Evolutionary conservation across 2,888 invertebrate genomes (phyloP), one percentile per base, ranked within the genome.

Genomic region (Mechanitis messenoides): DNA sequence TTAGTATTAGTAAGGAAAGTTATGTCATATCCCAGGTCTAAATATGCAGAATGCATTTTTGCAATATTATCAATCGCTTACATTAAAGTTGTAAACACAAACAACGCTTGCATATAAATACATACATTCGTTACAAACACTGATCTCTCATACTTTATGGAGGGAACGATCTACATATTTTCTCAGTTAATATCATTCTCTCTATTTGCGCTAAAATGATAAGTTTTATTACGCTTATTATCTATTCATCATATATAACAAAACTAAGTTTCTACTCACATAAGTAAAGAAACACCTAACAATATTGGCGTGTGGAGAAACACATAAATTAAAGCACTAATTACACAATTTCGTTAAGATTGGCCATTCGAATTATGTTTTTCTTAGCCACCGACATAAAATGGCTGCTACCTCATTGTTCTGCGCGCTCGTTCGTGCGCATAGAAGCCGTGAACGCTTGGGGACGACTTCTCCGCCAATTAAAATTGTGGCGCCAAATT

Each of bases 331-430:
- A 87, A 81, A 85, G 79, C 90, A 90, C 90, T 90, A 90, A 90
- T 90, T 89, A 89, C 89, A 89, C 88, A 87, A 90, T 89, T 89
- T 88, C 75, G 84, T 82, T 85, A 89, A 89, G 87, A 90, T 90
- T 90, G 89, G 90, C 89, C 90, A 91, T 91, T 90, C 89, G 90
- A 87, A 90, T 89, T 87, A 90, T 89, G 89, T 90, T 90, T 90
- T 90, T 89, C 88, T 89, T 89, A 85, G 85, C 85, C 90, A 90
- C 89, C 88, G 88, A 90, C 84, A 90, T 91, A 91, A 91, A 90
- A 91, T 91, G 90, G 90, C 90, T 88, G 90, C 89, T 90, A 89
- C 88, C 90, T 90, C 90, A 90, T 90, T 90, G 90, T 90, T 89
- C 89, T 91, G 90, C 90, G 90, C 90, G 90, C 83, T 90, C 87